These are phyloP conservation scores for Notothenia coriiceps DNA, from an alignment of 2,113 vertebrate genomes.

Conservation along the genomic window DNA sequence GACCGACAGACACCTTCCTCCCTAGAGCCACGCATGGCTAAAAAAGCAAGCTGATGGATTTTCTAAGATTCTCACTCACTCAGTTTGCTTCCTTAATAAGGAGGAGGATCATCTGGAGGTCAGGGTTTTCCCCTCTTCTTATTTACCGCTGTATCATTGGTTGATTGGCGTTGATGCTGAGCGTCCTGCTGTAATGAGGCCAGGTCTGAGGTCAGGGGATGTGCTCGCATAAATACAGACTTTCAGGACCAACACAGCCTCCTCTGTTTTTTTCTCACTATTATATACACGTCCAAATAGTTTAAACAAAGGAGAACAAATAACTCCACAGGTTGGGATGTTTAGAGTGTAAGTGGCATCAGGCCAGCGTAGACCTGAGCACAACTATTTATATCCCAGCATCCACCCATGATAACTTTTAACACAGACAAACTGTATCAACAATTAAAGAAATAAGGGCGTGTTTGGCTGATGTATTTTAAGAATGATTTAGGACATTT, in stretches of 20 bases:
- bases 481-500: conserved; percentile 32
- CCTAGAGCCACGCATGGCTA: not conserved
- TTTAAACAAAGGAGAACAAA: conserved; percentile 86
- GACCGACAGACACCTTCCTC: not conserved
- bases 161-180: conserved; percentile 41
- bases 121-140: conserved; percentile 16
- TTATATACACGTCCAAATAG: conserved; percentile 84
- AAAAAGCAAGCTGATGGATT: not conserved
- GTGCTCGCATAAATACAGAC: conserved; percentile 82
- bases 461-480: conserved; percentile 31
- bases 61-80: not conserved
- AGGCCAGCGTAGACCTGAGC: conserved; percentile 60
- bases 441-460: conserved; percentile 11
- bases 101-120: conserved; percentile 23
- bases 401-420: conserved; percentile 38
- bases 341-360: conserved; percentile 83
- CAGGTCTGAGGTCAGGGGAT: conserved; percentile 77
- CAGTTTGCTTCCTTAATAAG: conserved; percentile 8
- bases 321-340: conserved; percentile 79
- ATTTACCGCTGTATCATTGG: conserved; percentile 41
- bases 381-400: conserved; percentile 74
- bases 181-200: conserved; percentile 48
- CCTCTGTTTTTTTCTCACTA: conserved; percentile 79
- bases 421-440: conserved; percentile 27
- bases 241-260: conserved; percentile 67